Percentiles rank a stretch among this genome's conserved stretches.
Conservation (phyloP, 1,140 invertebrate species). For the Chrysopa pallens region DNA sequence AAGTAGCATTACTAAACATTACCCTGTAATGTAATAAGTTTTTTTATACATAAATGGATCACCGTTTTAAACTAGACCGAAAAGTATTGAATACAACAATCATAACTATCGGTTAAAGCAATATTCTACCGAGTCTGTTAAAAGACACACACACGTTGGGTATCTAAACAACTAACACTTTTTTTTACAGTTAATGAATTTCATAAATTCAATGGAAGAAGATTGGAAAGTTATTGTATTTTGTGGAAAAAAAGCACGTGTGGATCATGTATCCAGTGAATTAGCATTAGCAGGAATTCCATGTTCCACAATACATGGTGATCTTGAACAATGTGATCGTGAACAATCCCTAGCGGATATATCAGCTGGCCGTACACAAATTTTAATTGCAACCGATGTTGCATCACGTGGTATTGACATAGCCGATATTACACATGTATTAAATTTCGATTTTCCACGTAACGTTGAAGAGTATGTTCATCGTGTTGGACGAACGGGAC, state of each 20-base stretch:
- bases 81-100: too few relatives aligned
- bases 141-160: too few relatives aligned
- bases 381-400: constrained; percentile 90
- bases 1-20: too few relatives aligned
- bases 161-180: too few relatives aligned
- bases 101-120: too few relatives aligned
- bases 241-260: constrained; percentile 64
- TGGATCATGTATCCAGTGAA: constrained; percentile 66
- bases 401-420: constrained; percentile 85
- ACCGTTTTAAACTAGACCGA: too few relatives aligned
- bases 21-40: too few relatives aligned
- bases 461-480: constrained; percentile 84
- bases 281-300: constrained; percentile 43
- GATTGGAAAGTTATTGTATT: constrained; percentile 77
- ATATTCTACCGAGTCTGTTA: too few relatives aligned
- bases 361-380: constrained; percentile 48
- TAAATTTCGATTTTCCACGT: constrained; percentile 80
- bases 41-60: too few relatives aligned
- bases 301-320: constrained; percentile 74
- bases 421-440: constrained; percentile 69
- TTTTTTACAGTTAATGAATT: constrained; percentile 23
- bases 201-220: constrained; percentile 33
- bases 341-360: constrained; percentile 74
- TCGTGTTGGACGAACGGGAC: constrained; percentile 70
- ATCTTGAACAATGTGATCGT: constrained; percentile 68